Evolutionary conservation across 92 coral and sea anemone species (phyloP).

Genomic region (Porites rus): DNA sequence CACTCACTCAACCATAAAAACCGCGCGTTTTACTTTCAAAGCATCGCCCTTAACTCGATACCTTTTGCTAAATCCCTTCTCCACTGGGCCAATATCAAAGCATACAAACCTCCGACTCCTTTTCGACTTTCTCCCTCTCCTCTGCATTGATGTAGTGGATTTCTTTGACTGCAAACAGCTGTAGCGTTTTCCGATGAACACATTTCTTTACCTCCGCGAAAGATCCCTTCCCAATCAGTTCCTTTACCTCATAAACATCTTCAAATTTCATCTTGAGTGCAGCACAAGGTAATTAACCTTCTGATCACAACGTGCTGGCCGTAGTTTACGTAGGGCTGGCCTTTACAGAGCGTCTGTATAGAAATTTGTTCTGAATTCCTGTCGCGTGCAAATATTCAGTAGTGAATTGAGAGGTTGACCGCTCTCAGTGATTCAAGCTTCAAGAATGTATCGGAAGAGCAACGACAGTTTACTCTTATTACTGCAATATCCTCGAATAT

Average conservation of each 20-base stretch:
- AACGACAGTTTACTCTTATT: conserved; percentile 21
- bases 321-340: not conserved
- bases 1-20: not conserved
- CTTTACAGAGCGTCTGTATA: not conserved
- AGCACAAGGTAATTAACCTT: conserved; percentile 17
- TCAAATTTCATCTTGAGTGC: conserved; percentile 62
- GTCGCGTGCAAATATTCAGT: not conserved
- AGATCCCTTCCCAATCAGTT: conserved; percentile 85
- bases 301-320: not conserved
- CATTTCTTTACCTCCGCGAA: conserved; percentile 94
- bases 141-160: conserved; percentile 64
- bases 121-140: conserved; percentile 71
- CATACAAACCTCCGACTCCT: conserved; percentile 81
- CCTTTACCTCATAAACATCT: conserved; percentile 82
- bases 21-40: not conserved
- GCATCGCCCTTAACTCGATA: conserved; percentile 23
- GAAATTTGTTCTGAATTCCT: not conserved
- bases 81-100: not conserved
- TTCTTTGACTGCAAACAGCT: conserved; percentile 92
- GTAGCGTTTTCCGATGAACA: conserved; percentile 68
- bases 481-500: conserved; percentile 30
- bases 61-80: not conserved
- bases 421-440: conserved; percentile 10
- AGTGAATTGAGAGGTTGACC: not conserved
- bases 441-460: conserved; percentile 44